These are phyloP conservation scores for Sebastes cheni DNA, from an alignment of 2,797 vertebrate genomes.

Conservation along the genomic window DNA sequence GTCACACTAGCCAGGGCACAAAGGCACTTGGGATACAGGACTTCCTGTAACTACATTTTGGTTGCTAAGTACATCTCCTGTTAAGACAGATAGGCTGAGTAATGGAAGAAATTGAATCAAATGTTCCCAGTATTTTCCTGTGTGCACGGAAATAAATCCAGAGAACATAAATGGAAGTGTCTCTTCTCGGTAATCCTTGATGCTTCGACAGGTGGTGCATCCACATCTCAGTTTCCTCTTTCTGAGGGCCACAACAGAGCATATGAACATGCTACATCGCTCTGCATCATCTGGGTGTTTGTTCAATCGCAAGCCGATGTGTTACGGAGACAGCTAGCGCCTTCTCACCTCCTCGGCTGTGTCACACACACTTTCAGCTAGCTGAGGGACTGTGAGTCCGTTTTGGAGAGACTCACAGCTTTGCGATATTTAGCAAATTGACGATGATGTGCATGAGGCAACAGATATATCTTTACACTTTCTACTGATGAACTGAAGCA, in stretches of 20 bases:
- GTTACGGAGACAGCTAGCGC: constrained; percentile 34
- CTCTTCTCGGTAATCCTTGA: not conserved
- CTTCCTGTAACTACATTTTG: not conserved
- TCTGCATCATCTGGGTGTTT: constrained; percentile 12
- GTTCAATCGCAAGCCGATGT: constrained; percentile 2
- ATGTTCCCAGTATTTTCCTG: not conserved
- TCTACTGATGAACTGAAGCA: not conserved
- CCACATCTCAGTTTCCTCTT: not conserved
- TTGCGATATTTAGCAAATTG: not conserved
- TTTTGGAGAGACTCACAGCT: not conserved
- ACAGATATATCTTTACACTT: not conserved
- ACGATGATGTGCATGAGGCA: not conserved
- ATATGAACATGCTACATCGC: not conserved
- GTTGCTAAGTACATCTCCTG: not conserved
- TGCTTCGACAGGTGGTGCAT: constrained; percentile 19
- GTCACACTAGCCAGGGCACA: not conserved
- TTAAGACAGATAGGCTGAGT: constrained; percentile 19
- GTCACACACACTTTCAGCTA: constrained; percentile 13
- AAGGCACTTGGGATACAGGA: not conserved
- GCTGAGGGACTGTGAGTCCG: not conserved
- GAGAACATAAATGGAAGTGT: not conserved
- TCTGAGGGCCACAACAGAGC: not conserved
- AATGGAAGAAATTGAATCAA: constrained; percentile 11
- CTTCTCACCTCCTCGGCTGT: constrained; percentile 38
- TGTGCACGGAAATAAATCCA: constrained; percentile 16